Conservation (phyloP, 2,888 invertebrate genomes). For the Cantharis flavilabris region DNA sequence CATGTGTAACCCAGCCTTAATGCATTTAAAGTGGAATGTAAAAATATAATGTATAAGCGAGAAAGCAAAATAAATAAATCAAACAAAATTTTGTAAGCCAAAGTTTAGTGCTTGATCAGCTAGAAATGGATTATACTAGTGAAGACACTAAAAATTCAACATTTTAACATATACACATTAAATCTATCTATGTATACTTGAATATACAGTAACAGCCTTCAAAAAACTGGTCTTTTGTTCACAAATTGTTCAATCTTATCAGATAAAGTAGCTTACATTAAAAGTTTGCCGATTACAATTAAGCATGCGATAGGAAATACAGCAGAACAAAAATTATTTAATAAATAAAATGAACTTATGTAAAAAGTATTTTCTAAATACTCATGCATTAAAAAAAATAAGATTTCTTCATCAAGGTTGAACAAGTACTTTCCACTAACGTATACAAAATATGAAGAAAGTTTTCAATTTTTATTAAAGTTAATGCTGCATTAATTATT, state of each 20-base stretch:
- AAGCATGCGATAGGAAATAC: background rate
- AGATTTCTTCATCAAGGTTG: background rate
- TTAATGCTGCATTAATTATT: background rate
- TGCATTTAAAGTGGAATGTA: background rate
- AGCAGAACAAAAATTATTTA: background rate
- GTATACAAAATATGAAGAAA: background rate
- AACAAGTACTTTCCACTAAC: background rate
- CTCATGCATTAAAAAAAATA: background rate
- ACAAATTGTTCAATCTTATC: background rate
- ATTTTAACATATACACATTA: background rate
- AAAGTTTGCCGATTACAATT: background rate
- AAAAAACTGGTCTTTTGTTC: constrained; percentile 36
- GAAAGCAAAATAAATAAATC: background rate
- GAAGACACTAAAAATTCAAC: background rate
- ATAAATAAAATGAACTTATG: background rate
- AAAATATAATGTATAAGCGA: background rate
- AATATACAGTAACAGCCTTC: constrained; percentile 38
- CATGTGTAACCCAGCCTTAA: background rate
- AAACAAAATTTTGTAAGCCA: background rate
- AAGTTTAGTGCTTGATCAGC: background rate
- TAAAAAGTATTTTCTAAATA: background rate
- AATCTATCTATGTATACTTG: constrained; percentile 11
- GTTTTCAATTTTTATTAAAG: background rate
- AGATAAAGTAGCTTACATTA: background rate
- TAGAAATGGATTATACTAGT: background rate